Evolutionary conservation across 2,888 invertebrate genomes (phyloP).

Genomic region (Drosophila histrio): DNA sequence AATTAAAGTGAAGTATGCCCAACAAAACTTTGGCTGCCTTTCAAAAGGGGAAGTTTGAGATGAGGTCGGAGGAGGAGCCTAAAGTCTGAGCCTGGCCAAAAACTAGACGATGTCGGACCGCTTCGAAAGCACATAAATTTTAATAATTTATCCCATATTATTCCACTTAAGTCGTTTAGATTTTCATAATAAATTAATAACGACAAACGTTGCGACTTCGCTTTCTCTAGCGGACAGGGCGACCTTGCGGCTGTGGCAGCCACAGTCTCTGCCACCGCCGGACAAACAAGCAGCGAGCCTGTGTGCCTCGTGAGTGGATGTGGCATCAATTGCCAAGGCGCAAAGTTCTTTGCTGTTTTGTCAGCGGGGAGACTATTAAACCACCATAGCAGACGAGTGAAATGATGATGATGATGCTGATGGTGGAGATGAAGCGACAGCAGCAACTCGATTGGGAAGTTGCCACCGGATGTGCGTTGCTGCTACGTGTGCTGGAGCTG

Average conservation of each 20-base stretch:
- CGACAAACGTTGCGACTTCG: constrained; percentile 64
- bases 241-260: constrained; percentile 49
- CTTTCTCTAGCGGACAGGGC: constrained; percentile 25
- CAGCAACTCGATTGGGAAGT: constrained; percentile 38
- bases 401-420: constrained; percentile 7
- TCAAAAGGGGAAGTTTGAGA: constrained; percentile 51
- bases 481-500: constrained; percentile 17
- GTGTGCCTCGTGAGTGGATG: constrained; percentile 12
- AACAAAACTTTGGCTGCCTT: constrained; percentile 73
- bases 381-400: constrained; percentile 17
- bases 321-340: constrained; percentile 66
- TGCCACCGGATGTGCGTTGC: constrained; percentile 47
- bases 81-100: constrained; percentile 16
- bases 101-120: constrained; percentile 8
- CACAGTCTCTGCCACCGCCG: not conserved
- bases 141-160: constrained; percentile 84
- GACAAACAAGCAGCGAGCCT: constrained; percentile 39
- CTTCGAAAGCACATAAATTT: constrained; percentile 82
- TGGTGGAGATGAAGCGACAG: constrained; percentile 4
- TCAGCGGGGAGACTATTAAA: constrained; percentile 51
- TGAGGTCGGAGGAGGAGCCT: constrained; percentile 1
- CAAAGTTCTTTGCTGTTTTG: constrained; percentile 43
- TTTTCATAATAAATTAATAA: constrained; percentile 84
- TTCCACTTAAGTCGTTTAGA: constrained; percentile 83
- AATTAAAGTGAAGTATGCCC: constrained; percentile 74